These are phyloP conservation scores for Carposina sasakii DNA, from an alignment of 1,140 invertebrate genomes.

Conservation along the genomic window DNA sequence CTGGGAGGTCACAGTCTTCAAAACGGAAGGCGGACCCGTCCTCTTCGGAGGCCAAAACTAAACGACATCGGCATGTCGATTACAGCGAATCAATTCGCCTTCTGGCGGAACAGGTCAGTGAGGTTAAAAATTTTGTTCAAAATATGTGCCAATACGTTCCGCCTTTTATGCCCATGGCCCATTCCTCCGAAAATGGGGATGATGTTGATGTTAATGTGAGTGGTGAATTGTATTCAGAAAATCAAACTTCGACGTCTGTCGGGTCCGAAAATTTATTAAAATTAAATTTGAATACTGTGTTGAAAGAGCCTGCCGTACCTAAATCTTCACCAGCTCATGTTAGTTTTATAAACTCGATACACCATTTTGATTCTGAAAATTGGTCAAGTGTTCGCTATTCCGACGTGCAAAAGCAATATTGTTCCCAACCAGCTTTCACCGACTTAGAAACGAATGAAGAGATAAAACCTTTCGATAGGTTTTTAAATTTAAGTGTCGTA, in stretches of 20 bases:
- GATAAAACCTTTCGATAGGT: neutral
- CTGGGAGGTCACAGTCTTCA: no score
- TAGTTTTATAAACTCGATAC: neutral
- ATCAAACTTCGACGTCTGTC: neutral
- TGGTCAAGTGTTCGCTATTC: neutral
- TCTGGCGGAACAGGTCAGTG: no score
- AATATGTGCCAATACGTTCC: no score
- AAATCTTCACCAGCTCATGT: conserved; percentile 1
- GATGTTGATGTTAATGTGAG: no score
- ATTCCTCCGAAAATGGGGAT: no score
- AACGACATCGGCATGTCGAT: no score
- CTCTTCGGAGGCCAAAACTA: no score
- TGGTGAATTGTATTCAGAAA: neutral
- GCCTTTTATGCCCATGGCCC: no score
- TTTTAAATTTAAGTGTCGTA: no score
- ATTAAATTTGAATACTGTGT: neutral
- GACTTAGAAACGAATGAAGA: neutral
- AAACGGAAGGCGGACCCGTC: no score
- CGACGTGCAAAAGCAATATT: conserved; percentile 1
- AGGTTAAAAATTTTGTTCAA: no score
- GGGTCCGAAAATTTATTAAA: neutral
- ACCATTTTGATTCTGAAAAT: neutral
- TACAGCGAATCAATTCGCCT: no score
- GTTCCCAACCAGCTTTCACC: neutral
- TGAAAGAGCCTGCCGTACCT: conserved; percentile 1